phyloP scores from a whole-genome alignment of 2,888 invertebrate genomes.

The Coenonympha arcania region DNA sequence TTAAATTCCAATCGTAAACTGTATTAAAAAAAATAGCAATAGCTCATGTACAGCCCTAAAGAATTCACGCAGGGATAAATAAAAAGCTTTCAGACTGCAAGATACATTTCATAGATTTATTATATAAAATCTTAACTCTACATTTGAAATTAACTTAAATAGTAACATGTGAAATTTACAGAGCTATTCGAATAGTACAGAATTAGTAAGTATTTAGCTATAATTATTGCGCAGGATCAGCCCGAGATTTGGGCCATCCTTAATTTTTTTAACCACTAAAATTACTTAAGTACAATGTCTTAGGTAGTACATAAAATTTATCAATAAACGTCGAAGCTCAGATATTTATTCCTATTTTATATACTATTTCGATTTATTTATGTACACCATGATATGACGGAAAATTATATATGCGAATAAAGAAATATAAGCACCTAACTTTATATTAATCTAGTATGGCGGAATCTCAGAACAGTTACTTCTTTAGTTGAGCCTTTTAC shows the following conservation, averaged over 20 bases:
- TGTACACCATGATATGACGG: slow-evolving; percentile 70
- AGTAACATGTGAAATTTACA: slow-evolving; percentile 73
- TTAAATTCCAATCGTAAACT: no score
- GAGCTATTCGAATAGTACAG: slow-evolving; percentile 67
- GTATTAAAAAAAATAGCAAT: no score
- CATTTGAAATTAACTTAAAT: slow-evolving; percentile 66
- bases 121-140: slow-evolving; percentile 74
- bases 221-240: slow-evolving; percentile 70
- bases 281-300: slow-evolving; percentile 62
- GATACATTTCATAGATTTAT: slow-evolving; percentile 73
- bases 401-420: slow-evolving; percentile 59
- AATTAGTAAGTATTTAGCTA: slow-evolving; percentile 66
- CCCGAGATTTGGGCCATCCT: slow-evolving; percentile 51
- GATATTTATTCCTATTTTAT: slow-evolving; percentile 67
- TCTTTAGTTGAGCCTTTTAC: slow-evolving; percentile 25
- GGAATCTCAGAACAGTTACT: slow-evolving; percentile 21
- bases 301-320: slow-evolving; percentile 52
- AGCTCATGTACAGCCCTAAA: no score
- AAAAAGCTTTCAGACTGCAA: slow-evolving; percentile 50
- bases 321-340: slow-evolving; percentile 70
- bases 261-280: slow-evolving; percentile 52
- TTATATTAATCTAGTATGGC: slow-evolving; percentile 22
- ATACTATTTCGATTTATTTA: slow-evolving; percentile 60
- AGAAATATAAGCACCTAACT: slow-evolving; percentile 54
- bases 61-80: slow-evolving; percentile 35